Evolutionary conservation across 2,888 invertebrate species (phyloP).

Genomic region (Stenichneumon culpator): DNA sequence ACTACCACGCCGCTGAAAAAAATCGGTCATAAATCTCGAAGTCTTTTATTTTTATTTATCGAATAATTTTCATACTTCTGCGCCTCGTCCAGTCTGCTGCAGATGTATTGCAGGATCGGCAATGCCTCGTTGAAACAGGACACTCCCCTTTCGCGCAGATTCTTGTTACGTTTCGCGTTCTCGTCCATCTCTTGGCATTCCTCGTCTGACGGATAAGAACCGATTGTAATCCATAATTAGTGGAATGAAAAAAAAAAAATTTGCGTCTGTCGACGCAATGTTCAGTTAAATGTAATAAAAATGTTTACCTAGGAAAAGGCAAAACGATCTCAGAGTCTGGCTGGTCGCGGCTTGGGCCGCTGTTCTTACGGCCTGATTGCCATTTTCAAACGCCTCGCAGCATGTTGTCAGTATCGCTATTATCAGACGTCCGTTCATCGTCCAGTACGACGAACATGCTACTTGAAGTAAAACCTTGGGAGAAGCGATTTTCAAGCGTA

Average conservation of each 20-base stretch:
- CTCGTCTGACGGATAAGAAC: slow-evolving; percentile 87
- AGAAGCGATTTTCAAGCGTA: slow-evolving; percentile 21
- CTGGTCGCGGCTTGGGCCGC: slow-evolving; percentile 96
- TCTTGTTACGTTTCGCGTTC: slow-evolving; percentile 82
- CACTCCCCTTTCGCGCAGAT: slow-evolving; percentile 88
- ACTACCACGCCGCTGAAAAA: background rate
- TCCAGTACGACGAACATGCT: slow-evolving; percentile 95
- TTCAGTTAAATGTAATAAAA: background rate
- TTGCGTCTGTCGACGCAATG: no score
- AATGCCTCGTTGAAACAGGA: slow-evolving; percentile 96
- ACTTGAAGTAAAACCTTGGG: slow-evolving; percentile 92
- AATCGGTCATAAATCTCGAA: background rate
- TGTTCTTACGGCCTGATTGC: slow-evolving; percentile 93
- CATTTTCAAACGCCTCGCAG: slow-evolving; percentile 92
- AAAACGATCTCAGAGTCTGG: slow-evolving; percentile 94
- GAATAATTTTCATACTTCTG: slow-evolving; percentile 88
- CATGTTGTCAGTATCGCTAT: slow-evolving; percentile 95
- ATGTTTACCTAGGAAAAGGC: slow-evolving; percentile 90
- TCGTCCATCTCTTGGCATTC: slow-evolving; percentile 90
- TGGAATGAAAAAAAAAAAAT: background rate
- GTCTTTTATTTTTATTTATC: background rate
- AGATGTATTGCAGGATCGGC: slow-evolving; percentile 95
- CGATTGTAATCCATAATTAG: background rate
- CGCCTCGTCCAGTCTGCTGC: slow-evolving; percentile 93
- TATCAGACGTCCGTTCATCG: slow-evolving; percentile 94